A percentile compares a stretch with the other conserved stretches of the same genome.
These are phyloP conservation scores for Epinephelus lanceolatus DNA, from an alignment of 2,113 vertebrate species.

Conservation along the genomic window DNA sequence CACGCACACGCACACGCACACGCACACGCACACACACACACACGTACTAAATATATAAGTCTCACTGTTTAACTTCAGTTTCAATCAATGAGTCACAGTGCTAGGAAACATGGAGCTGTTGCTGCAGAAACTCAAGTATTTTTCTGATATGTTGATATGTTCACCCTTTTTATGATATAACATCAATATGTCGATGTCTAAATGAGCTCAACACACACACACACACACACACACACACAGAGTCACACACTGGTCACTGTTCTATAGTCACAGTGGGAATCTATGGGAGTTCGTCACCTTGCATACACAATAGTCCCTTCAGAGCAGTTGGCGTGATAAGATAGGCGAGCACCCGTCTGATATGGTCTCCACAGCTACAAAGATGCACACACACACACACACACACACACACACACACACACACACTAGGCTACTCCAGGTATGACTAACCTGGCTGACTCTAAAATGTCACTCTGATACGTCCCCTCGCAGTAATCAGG, in stretches of 20 bases:
- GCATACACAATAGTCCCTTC: slow-evolving; percentile 71
- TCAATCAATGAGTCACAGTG: background rate
- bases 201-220: background rate
- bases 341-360: slow-evolving; percentile 69
- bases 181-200: background rate
- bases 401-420: slow-evolving; percentile 28
- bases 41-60: background rate
- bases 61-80: background rate
- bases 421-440: slow-evolving; percentile 38
- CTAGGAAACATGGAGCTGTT: background rate
- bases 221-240: slow-evolving; percentile 23
- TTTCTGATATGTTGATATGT: slow-evolving; percentile 11
- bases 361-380: slow-evolving; percentile 77
- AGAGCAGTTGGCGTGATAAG: slow-evolving; percentile 79
- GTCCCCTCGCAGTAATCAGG: slow-evolving; percentile 47
- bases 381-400: slow-evolving; percentile 30
- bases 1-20: background rate
- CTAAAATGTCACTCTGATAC: slow-evolving; percentile 64
- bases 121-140: background rate
- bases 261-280: slow-evolving; percentile 56
- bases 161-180: background rate
- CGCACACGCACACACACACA: slow-evolving; percentile 2
- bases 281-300: slow-evolving; percentile 70
- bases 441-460: slow-evolving; percentile 64
- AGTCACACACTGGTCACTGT: slow-evolving; percentile 35